These are phyloP conservation scores for Aplocera efformata DNA, from an alignment of 2,888 invertebrate genomes.

Conservation along the genomic window DNA sequence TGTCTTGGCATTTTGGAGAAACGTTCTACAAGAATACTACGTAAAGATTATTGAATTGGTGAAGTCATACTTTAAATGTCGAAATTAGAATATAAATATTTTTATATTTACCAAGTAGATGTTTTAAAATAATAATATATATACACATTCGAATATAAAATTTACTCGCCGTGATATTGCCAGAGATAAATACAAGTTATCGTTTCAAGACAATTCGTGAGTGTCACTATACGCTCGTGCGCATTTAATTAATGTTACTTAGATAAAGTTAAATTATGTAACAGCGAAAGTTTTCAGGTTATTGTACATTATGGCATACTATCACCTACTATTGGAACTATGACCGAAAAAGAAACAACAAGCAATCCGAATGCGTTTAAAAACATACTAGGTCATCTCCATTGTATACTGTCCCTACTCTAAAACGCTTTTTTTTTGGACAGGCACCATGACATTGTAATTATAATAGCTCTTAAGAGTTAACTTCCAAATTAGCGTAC, in stretches of 20 bases:
- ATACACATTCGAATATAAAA: conserved; percentile 43
- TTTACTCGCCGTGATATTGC: conserved; percentile 42
- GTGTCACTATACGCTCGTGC: conserved; percentile 63
- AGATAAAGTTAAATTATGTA: conserved; percentile 27
- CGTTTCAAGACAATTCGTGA: conserved; percentile 59
- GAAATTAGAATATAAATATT: too few relatives aligned
- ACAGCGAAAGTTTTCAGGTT: conserved; percentile 28
- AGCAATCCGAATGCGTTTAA: too few relatives aligned
- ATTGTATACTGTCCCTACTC: conserved; percentile 6
- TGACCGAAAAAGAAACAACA: too few relatives aligned
- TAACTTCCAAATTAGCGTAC: conserved; percentile 48
- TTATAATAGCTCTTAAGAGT: conserved; percentile 44
- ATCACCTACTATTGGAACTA: too few relatives aligned
- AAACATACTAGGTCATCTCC: background rate
- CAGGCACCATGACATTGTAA: conserved; percentile 29
- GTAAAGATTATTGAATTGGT: too few relatives aligned
- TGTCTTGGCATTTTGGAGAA: conserved; percentile 6
- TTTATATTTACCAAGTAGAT: too few relatives aligned
- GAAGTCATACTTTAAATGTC: too few relatives aligned
- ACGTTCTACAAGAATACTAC: background rate
- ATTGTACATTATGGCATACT: conserved; percentile 4
- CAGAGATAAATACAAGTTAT: conserved; percentile 47
- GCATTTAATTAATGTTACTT: conserved; percentile 49
- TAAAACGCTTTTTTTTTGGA: conserved; percentile 9
- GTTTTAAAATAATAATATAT: too few relatives aligned